Evolutionary conservation across 2,113 vertebrate species (phyloP), one percentile per base, ranked within the genome.

Genomic region (Geothlypis trichas): DNA sequence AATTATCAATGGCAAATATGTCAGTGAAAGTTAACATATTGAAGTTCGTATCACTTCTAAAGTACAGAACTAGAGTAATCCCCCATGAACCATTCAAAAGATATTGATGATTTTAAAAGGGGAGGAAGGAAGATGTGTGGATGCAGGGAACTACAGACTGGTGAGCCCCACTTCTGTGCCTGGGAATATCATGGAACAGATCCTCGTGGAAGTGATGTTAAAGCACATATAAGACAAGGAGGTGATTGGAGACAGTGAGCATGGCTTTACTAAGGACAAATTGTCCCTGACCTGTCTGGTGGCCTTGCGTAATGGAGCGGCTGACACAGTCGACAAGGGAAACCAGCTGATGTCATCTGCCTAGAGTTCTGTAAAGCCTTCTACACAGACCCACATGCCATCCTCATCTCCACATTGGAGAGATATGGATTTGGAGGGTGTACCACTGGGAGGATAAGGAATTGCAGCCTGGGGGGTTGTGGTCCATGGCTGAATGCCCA

Each of bases 341-440:
- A 59, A 52, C 37, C 0, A 1, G 44, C 27, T 23, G 18, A 19
- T 61, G 27, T 21, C 10, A 61, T 61, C 33, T 23, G 2, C 46
- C 14, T 23, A 13, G 63, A 77, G 54, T 2, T 69, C 54, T 77
- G 63, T 37, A 44, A 69, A 51, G 9, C 55, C 37, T 52, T 52
- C 27, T 22, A 68, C 46, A 58, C 0, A 0, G 52, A 35, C 5
- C 35, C 31, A 27, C 18, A 19, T 2, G 14, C 33, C 9, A 52
- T 27, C 46, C 44, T 59, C n/a, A 42, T 18, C 54, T 59, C 37
- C 63, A 27, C 31, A 13, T 4, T 44, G 54, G 26, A 61, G 22
- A 52, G 33, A 37, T 1, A 18, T 3, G 17, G 33, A 61, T 44
- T 35, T 68, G 54, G 62, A 59, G 21, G 9, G 11, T 52, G 37